Evolutionary conservation across 2,797 vertebrate genomes (phyloP).

Genomic region (Eospalax fontanierii): DNA sequence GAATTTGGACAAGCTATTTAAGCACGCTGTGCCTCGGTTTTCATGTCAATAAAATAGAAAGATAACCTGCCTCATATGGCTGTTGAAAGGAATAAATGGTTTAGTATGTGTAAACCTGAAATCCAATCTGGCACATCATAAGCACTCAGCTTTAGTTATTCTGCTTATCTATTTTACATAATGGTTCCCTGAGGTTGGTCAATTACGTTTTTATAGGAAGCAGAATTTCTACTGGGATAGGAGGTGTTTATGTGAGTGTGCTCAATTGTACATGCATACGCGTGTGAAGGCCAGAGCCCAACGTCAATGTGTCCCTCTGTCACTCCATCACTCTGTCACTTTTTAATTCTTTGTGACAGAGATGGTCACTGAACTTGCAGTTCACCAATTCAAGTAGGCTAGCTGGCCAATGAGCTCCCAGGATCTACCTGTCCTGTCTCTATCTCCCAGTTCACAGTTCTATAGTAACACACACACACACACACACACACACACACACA

Average conservation of each 20-base stretch:
- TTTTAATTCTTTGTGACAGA: neutral
- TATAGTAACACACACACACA: neutral
- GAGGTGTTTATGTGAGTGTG: neutral
- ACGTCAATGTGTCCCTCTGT: neutral
- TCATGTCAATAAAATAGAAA: slow-evolving; percentile 58
- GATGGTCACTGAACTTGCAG: neutral
- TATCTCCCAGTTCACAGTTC: neutral
- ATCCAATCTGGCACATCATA: neutral
- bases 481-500: neutral
- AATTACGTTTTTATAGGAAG: slow-evolving; percentile 10
- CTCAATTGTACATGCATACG: neutral
- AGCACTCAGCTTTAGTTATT: neutral
- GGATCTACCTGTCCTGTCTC: neutral
- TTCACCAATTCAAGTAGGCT: neutral
- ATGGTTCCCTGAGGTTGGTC: neutral
- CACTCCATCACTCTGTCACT: no score
- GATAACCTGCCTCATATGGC: neutral
- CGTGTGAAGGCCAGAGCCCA: neutral
- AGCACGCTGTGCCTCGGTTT: slow-evolving; percentile 24
- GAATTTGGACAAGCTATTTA: slow-evolving; percentile 3
- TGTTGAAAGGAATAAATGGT: neutral
- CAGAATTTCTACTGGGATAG: neutral
- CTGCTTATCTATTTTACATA: neutral
- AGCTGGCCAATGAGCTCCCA: neutral
- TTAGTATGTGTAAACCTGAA: neutral